phyloP scores from a whole-genome alignment of 2,113 vertebrate species.

The Thamnaconus septentrionalis region DNA sequence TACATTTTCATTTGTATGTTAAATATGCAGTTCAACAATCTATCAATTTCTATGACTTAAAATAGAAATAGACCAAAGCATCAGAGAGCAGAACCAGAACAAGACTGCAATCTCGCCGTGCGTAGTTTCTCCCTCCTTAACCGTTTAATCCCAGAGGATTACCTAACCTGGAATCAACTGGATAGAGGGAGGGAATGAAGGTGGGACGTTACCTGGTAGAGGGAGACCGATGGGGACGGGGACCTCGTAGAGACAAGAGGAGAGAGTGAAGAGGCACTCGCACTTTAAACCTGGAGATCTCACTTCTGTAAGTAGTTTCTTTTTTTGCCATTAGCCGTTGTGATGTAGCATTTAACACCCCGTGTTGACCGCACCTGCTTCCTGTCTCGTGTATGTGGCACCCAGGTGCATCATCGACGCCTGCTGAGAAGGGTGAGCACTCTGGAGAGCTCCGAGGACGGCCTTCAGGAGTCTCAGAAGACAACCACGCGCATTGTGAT shows the following conservation, averaged over 20 bases:
- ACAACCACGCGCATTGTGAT: slow-evolving; percentile 40
- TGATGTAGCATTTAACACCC: too few species aligned
- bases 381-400: too few species aligned
- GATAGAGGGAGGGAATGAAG: slow-evolving; percentile 2
- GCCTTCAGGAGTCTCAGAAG: slow-evolving; percentile 21
- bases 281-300: background rate
- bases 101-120: slow-evolving; percentile 8
- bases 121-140: slow-evolving; percentile 10
- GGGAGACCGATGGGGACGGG: background rate
- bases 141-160: slow-evolving; percentile 63
- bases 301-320: background rate
- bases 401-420: too few species aligned
- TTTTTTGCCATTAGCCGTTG: too few species aligned
- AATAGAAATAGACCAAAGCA: slow-evolving; percentile 21
- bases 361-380: too few species aligned
- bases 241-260: background rate
- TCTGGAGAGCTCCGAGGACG: slow-evolving; percentile 24
- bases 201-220: slow-evolving; percentile 3
- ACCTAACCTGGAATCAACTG: slow-evolving; percentile 24
- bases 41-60: too few species aligned
- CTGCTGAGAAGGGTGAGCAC: background rate
- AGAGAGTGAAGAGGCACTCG: background rate
- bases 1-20: too few species aligned
- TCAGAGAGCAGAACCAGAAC: slow-evolving; percentile 19
- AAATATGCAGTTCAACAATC: too few species aligned